Evolutionary conservation across 2,888 invertebrate species (phyloP).

Genomic region (Tenthredo mesomela): DNA sequence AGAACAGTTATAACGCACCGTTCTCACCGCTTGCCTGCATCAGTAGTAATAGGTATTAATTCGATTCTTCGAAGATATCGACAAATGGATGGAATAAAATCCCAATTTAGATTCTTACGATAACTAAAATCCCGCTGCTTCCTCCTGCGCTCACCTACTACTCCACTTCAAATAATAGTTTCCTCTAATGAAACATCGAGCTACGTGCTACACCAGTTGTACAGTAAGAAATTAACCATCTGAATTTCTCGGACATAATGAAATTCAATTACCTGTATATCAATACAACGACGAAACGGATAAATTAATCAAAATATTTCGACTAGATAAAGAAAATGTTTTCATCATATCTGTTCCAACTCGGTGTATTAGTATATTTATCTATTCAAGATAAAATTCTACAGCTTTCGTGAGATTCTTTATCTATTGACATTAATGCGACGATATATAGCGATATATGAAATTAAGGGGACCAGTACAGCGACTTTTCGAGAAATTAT

Average conservation of each 20-base stretch:
- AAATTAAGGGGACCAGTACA: too few species aligned
- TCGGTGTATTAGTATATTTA: too few species aligned
- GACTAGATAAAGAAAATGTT: too few species aligned
- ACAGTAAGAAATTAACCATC: background rate
- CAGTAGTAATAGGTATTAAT: background rate
- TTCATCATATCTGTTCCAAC: too few species aligned
- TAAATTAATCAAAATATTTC: too few species aligned
- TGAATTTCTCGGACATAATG: background rate
- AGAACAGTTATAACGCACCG: background rate
- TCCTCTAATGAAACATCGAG: background rate
- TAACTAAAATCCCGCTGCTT: constrained; percentile 5
- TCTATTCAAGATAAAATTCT: too few species aligned
- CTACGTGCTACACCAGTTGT: background rate
- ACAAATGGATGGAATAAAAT: constrained; percentile 16
- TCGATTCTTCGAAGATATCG: constrained; percentile 29
- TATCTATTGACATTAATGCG: too few species aligned
- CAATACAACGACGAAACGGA: background rate
- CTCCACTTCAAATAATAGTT: constrained; percentile 10
- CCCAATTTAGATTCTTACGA: constrained; percentile 38
- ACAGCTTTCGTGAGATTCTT: too few species aligned
- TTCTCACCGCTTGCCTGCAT: background rate
- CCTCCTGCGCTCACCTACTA: background rate
- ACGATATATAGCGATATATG: too few species aligned
- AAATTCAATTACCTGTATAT: constrained; percentile 15
- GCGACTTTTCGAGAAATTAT: too few species aligned